Conservation (phyloP, 2,113 vertebrate species). For the Paracyprichromis sp. region DNA sequence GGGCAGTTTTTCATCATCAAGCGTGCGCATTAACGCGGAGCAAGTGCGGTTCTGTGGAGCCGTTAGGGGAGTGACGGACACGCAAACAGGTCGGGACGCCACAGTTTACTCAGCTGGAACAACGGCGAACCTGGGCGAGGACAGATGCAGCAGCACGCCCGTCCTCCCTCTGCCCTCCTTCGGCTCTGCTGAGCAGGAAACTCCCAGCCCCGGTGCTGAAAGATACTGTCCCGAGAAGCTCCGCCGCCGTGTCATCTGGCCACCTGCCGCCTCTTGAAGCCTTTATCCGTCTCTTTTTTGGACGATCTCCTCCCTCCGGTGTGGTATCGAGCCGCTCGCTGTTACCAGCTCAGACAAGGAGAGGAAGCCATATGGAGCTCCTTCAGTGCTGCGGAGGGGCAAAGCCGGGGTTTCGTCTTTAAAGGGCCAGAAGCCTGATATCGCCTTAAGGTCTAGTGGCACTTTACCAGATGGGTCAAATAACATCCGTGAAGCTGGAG, state of each 20-base stretch:
- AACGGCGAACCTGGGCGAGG: slow-evolving; percentile 44
- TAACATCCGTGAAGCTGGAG: slow-evolving; percentile 18
- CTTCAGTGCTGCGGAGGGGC: slow-evolving; percentile 18
- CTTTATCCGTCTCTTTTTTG: neutral
- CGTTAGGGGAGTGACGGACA: neutral
- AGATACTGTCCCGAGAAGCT: slow-evolving; percentile 10
- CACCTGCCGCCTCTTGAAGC: slow-evolving; percentile 4
- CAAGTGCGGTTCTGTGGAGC: neutral
- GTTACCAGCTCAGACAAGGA: slow-evolving; percentile 15
- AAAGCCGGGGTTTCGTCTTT: slow-evolving; percentile 53
- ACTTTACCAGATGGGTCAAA: slow-evolving; percentile 27
- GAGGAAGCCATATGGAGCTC: slow-evolving; percentile 52
- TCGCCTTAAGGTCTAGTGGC: neutral
- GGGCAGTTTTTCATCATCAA: neutral
- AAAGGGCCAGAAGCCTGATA: slow-evolving; percentile 67
- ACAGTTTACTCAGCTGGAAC: slow-evolving; percentile 64
- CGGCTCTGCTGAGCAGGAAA: neutral
- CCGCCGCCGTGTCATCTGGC: slow-evolving; percentile 42
- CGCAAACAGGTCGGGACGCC: slow-evolving; percentile 1
- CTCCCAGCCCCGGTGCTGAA: neutral
- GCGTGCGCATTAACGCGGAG: neutral
- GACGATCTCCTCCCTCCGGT: neutral
- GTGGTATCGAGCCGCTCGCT: neutral
- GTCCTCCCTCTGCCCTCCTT: slow-evolving; percentile 23
- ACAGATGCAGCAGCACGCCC: slow-evolving; percentile 39